Evolutionary conservation across 2,113 vertebrate species (phyloP), one percentile per base, ranked within the genome.

Genomic region (Progne subis): DNA sequence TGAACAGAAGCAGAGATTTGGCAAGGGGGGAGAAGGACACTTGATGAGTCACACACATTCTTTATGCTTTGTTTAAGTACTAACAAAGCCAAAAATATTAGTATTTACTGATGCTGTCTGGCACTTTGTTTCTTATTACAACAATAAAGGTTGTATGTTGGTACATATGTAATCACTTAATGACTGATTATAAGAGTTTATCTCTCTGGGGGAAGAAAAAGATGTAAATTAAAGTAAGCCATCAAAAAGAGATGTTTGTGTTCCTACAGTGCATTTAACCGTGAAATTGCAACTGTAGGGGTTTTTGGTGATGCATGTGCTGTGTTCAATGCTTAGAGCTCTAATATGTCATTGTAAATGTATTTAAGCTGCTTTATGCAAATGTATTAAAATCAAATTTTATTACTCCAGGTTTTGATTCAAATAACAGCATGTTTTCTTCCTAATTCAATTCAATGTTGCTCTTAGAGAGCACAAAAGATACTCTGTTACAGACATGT

Each of bases 361-460:
- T 97, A 92, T 65, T 96, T 97, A 97, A 97, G 39, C 41, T 95
- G 50, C 63, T 95, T 93, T 97, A 96, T 97, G 71, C 65, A 97
- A 94, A 96, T 96, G 64, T 3, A 29, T 76, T 92, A 69, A 93
- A 96, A 93, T 91, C 41, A 96, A 90, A 76, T 93, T 64, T 90
- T 94, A 47, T 96, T 81, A 68, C 65, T 94, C 32, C 20, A 67
- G 77, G 25, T 79, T 95, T 96, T 92, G 78, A 80, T 92, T 94
- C 47, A 94, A 71, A 44, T 95, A 97, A 88, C 82, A 97, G 82
- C 59, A 96, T 72, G n/a, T 61, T 93, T 94, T 92, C 86, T 76
- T 92, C 21, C n/a, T 94, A 83, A 55, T 93, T 93, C 86, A 83
- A 60, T 86, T 95, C 64, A 13, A 0, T 82, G 32, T 52, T 97